Evolutionary conservation across 1,140 invertebrate species (phyloP).

Genomic region (silkworm (Bombyx mori)): DNA sequence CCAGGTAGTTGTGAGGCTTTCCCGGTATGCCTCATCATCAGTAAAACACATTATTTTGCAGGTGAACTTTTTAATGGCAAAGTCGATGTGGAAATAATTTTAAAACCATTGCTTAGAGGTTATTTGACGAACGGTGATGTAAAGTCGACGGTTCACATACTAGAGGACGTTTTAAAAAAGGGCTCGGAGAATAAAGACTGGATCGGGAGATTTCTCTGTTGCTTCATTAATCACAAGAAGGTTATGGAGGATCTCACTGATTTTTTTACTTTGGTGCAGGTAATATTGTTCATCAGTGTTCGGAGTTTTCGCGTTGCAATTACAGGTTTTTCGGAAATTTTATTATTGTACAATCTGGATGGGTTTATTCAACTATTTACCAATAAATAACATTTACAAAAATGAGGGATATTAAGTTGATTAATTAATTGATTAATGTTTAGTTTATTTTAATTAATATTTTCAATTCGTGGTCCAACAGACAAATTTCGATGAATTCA

Average conservation of each 20-base stretch:
- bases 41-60: slow-evolving; percentile 12
- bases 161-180: slow-evolving; percentile 42
- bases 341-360: too few relatives aligned
- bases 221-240: slow-evolving; percentile 38
- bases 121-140: slow-evolving; percentile 38
- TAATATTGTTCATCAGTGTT: slow-evolving; percentile 8
- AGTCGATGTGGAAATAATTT: slow-evolving; percentile 41
- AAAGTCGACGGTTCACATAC: slow-evolving; percentile 37
- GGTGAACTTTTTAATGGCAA: slow-evolving; percentile 55
- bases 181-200: slow-evolving; percentile 49
- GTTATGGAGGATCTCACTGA: slow-evolving; percentile 37
- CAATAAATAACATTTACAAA: too few relatives aligned
- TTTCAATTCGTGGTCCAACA: too few relatives aligned
- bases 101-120: slow-evolving; percentile 44
- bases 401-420: too few relatives aligned
- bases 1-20: accelerated
- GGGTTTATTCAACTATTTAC: too few relatives aligned
- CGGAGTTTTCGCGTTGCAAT: too few relatives aligned
- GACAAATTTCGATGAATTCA: too few relatives aligned
- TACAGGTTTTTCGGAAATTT: too few relatives aligned
- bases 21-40: too few relatives aligned
- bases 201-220: slow-evolving; percentile 47
- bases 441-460: too few relatives aligned
- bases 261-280: slow-evolving; percentile 35
- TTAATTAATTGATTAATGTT: too few relatives aligned